phyloP scores from a whole-genome alignment of 2,888 invertebrate genomes.

The Odontomyia ornata region DNA sequence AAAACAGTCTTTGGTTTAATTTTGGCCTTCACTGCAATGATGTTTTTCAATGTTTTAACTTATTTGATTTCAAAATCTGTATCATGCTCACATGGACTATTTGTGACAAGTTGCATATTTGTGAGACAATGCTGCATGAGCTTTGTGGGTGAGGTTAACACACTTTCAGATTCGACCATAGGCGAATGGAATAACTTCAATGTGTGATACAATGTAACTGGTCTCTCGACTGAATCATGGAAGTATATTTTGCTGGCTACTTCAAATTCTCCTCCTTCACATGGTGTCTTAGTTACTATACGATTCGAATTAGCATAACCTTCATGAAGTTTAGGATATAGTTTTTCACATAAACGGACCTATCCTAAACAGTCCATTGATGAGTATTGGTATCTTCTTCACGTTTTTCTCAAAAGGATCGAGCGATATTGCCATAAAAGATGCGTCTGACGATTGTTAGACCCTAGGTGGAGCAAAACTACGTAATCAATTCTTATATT shows the following conservation, averaged over 20 bases:
- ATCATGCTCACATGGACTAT: constrained; percentile 82
- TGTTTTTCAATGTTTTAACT: constrained; percentile 78
- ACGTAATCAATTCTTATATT: too few relatives aligned
- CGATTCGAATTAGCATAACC: constrained; percentile 95
- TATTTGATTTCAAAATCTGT: constrained; percentile 93
- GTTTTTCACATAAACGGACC: constrained; percentile 94
- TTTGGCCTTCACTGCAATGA: constrained; percentile 81
- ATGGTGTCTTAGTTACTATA: constrained; percentile 93
- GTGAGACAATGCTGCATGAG: constrained; percentile 89
- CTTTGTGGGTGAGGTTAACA: constrained; percentile 70
- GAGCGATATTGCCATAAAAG: constrained; percentile 94
- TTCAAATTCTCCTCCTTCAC: constrained; percentile 99
- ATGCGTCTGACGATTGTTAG: constrained; percentile 91
- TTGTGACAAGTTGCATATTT: constrained; percentile 77
- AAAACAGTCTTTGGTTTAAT: constrained; percentile 83
- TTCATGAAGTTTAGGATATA: constrained; percentile 97
- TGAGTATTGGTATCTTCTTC: constrained; percentile 99
- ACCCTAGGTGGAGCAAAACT: constrained; percentile 69
- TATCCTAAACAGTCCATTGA: constrained; percentile 98
- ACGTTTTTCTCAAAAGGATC: constrained; percentile 94
- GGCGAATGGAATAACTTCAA: constrained; percentile 92
- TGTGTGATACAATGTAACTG: constrained; percentile 95
- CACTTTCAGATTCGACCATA: constrained; percentile 63
- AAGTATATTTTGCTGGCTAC: constrained; percentile 97
- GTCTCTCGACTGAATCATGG: constrained; percentile 87